Percentiles rank a stretch among this genome's conserved stretches.
Evolutionary conservation across 2,797 vertebrate genomes (phyloP).

Genomic region (Rhinatrema bivittatum): DNA sequence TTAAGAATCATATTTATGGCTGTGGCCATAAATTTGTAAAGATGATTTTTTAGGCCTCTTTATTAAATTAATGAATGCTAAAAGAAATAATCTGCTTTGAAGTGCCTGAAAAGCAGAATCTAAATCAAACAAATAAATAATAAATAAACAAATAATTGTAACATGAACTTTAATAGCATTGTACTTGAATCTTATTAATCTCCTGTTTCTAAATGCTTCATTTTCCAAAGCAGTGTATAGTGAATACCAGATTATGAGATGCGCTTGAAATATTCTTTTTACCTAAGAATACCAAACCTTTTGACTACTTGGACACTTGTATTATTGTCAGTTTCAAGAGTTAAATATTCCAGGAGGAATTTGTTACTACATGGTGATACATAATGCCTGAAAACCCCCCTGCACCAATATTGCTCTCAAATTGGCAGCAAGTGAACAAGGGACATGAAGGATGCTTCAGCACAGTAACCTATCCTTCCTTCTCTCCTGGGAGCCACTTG

Average conservation of each 20-base stretch:
- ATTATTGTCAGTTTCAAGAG: conserved; percentile 83
- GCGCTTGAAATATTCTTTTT: not conserved
- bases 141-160: too few species aligned
- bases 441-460: conserved; percentile 96
- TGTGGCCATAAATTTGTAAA: conserved; percentile 14
- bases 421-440: conserved; percentile 97
- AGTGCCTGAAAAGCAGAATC: too few species aligned
- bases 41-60: conserved; percentile 14
- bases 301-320: conserved; percentile 59
- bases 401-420: conserved; percentile 97
- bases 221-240: conserved; percentile 11
- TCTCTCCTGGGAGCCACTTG: conserved; percentile 98
- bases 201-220: conserved; percentile 13
- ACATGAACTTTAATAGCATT: conserved; percentile 4
- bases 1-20: conserved; percentile 21
- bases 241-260: conserved; percentile 4
- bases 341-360: conserved; percentile 98
- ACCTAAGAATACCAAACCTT: conserved; percentile 59
- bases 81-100: too few species aligned
- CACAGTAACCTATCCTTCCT: conserved; percentile 97
- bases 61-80: not conserved
- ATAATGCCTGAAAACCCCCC: conserved; percentile 87
- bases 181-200: conserved; percentile 7
- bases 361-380: conserved; percentile 86
- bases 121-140: too few species aligned